A percentile compares a stretch with the other conserved stretches of the same genome.
phyloP scores from a whole-genome alignment of 2,888 invertebrate species.

The Galeopsomyia nigrocyanea region DNA sequence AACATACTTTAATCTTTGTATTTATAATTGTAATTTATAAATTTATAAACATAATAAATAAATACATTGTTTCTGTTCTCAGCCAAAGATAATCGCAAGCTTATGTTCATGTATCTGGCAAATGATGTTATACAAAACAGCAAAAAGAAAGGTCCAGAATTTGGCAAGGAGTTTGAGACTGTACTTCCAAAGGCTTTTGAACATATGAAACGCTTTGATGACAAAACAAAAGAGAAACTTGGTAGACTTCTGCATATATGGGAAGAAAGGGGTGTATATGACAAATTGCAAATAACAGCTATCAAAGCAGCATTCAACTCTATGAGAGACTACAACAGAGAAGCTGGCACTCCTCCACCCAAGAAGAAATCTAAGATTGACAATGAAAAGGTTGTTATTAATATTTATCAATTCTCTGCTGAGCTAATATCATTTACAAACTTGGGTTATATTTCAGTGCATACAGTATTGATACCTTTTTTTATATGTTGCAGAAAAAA shows the following conservation, averaged over 20 bases:
- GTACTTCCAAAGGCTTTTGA: slow-evolving; percentile 87
- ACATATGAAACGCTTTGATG: slow-evolving; percentile 83
- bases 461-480: neutral
- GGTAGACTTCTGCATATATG: slow-evolving; percentile 90
- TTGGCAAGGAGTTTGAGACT: slow-evolving; percentile 87
- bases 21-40: too few species aligned
- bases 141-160: slow-evolving; percentile 97
- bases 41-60: too few species aligned
- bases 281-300: slow-evolving; percentile 83
- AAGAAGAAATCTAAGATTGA: slow-evolving; percentile 69
- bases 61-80: slow-evolving; percentile 59
- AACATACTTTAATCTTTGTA: too few species aligned
- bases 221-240: slow-evolving; percentile 86
- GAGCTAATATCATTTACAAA: neutral
- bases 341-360: slow-evolving; percentile 68
- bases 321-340: slow-evolving; percentile 54
- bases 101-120: slow-evolving; percentile 97
- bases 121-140: slow-evolving; percentile 99
- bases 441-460: too few species aligned
- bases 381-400: slow-evolving; percentile 57
- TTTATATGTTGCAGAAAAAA: slow-evolving; percentile 61
- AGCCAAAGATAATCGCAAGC: slow-evolving; percentile 88
- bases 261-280: slow-evolving; percentile 93
- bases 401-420: neutral
- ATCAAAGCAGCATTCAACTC: slow-evolving; percentile 76